phyloP scores from a whole-genome alignment of 1,140 invertebrate species.

The Bathynomus jamesi region DNA sequence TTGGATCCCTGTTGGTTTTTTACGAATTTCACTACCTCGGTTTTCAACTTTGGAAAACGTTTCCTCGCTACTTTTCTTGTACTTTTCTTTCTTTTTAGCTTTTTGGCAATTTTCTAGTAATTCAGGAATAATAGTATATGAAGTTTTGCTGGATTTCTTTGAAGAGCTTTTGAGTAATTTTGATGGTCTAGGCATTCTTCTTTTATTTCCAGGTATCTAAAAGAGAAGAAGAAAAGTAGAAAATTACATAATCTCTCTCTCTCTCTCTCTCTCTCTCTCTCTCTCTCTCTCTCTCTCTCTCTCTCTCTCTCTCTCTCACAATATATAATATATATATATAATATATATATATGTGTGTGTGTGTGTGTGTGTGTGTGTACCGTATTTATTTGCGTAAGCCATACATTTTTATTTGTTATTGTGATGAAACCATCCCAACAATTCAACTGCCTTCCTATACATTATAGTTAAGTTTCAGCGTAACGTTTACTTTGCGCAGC shows the following conservation, averaged over 20 bases:
- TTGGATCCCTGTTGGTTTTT: not conserved
- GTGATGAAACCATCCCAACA: too few species aligned
- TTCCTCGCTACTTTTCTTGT: not conserved
- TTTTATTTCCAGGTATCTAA: not conserved
- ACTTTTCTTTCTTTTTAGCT: not conserved
- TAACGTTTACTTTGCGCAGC: too few species aligned
- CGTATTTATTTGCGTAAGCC: not conserved
- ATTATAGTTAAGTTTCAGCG: too few species aligned
- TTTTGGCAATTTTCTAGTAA: not conserved
- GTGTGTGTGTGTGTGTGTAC: not conserved
- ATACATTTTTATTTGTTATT: too few species aligned
- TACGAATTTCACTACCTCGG: not conserved
- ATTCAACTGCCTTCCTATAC: too few species aligned
- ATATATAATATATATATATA: constrained; percentile 2
- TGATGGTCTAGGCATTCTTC: not conserved
- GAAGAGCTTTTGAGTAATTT: not conserved
- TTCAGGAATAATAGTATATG: too few species aligned
- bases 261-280: too few species aligned
- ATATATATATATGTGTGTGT: not conserved
- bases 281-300: not conserved
- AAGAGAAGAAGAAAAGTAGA: not conserved
- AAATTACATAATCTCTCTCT: not conserved
- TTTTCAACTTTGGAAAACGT: not conserved
- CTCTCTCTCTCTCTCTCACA: not conserved
- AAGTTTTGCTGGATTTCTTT: too few species aligned